Base-by-base conservation (phyloP, 2,113 vertebrate species). In the Coptodon rendalli region DNA sequence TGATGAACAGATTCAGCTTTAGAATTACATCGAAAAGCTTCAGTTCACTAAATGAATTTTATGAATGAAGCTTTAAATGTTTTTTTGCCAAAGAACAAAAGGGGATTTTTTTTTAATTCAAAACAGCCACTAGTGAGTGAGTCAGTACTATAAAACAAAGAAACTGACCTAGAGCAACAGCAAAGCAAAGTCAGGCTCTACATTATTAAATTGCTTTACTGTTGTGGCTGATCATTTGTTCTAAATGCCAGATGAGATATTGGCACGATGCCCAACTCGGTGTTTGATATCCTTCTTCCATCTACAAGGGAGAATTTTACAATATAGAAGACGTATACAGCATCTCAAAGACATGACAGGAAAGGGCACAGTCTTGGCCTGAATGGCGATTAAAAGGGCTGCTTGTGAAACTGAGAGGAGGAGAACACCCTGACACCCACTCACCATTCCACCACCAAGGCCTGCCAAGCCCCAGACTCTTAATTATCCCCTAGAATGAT, bases 401-500 rank as follows among this genome's bases (percentile, higher is more conserved):
- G 31, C 29, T 52, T 52, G 13, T 82, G 61, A 59, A 61, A 54
- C 73, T 45, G 54, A 85, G 22, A 82, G 45, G 31, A 29, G 56
- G 54, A 52, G 52, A 83, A 50, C 52, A 52, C 14, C 78, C 9
- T 2, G 0, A 13, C 89, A 40, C 19, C 54, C 86, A 43, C 11
- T 68, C 68, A 24, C 27, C 53, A 43, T 17, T 43, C 53, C 31
- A 7, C 57, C 17, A 6, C 53, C 53, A 38, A 29, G 24, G 73
- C 27, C 71, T 82, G 12, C 79, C 80, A 19, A 52, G 84, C 45
- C 83, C 53, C 61, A 3, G 50, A 53, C 66, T 88, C 78, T 82
- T 92, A 92, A 93, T 93, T 93, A 91, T 93, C 68, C 82, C 78
- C 82, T 54, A 59, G 84, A 92, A 91, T 90, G 73, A 92, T 79